Evolutionary conservation across 2,113 vertebrate genomes (phyloP), one percentile per base, ranked within the genome.

Genomic region (Pseudolaguvia tuberculata): DNA sequence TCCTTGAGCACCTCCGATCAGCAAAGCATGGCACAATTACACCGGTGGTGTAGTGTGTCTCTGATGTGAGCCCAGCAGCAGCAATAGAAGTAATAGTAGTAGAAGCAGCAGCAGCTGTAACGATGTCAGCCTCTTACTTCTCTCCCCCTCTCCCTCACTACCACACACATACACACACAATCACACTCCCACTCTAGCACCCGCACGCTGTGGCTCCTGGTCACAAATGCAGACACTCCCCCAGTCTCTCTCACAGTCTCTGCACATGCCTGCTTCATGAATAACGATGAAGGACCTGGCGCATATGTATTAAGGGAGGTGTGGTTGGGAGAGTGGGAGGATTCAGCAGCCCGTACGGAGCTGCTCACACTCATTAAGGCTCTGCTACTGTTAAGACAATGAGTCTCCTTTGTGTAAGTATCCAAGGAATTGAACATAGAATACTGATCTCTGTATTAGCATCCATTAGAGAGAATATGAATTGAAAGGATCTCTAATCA

Each of bases 141-240:
- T 48, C 77, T 42, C 47, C 48, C 74, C 61, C 79, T 82, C 72
- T 70, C 52, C 69, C 79, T 78, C 72, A 69, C 78, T 73, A 78
- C 68, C 77, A 10, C 75, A 63, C 70, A 58, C 15, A 42, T 63
- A 65, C 72, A 48, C 51, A 47, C 18, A 27, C 51, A 67, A 25
- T 21, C 52, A 17, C 71, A 3, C 65, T 25, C 63, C 0, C 75
- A 66, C 72, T 58, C 77, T 6, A 73, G 58, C 80, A 39, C 48
- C 59, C 11, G 20, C 77, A 58, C 73, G 27, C 89, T 89, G 91
- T 91, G 89, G 90, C 86, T 78, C 61, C 45, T n/a, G 51, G 65
- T 92, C 88, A 87, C 83, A 94, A 89, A 81, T 89, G 82, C 88
- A 91, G 94, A 94, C 93, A 95, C 94, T 92, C 94, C 94, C 89